phyloP scores from a whole-genome alignment of 1,140 invertebrate species.

The Gryon sp. region DNA sequence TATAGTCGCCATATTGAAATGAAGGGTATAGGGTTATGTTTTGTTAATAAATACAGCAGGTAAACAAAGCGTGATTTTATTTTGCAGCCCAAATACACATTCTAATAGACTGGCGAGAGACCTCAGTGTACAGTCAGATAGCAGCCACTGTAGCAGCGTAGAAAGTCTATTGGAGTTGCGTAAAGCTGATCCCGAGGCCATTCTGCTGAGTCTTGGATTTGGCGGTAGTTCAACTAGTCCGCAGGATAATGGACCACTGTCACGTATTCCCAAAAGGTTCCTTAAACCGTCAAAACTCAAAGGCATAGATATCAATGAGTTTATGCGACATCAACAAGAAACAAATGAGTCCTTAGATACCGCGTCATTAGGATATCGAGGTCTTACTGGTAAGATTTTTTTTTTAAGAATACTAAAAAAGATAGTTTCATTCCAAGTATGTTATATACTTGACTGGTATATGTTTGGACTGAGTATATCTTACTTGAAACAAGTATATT shows the following conservation, averaged over 20 bases:
- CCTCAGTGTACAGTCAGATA: conserved; percentile 85
- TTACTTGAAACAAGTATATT: too few species aligned
- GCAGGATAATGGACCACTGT: conserved; percentile 80
- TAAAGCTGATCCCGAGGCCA: conserved; percentile 87
- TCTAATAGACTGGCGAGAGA: conserved; percentile 77
- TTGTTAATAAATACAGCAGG: too few species aligned
- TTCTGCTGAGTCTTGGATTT: conserved; percentile 86
- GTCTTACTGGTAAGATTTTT: conserved; percentile 80
- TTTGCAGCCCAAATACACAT: conserved; percentile 24
- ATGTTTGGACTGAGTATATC: too few species aligned
- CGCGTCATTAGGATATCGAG: conserved; percentile 83
- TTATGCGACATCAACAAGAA: conserved; percentile 82
- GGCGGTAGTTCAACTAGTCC: conserved; percentile 70
- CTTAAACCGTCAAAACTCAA: conserved; percentile 82
- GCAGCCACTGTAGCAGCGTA: conserved; percentile 86
- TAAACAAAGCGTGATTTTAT: too few species aligned
- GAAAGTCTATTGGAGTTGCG: conserved; percentile 86
- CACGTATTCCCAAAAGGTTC: conserved; percentile 85
- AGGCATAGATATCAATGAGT: conserved; percentile 82
- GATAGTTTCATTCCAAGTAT: too few species aligned
- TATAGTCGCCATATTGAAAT: too few species aligned
- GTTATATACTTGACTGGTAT: too few species aligned
- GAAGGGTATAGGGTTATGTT: too few species aligned
- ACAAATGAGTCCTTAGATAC: conserved; percentile 81
- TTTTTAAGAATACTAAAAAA: too few species aligned